A percentile compares a stretch with the other conserved stretches of the same genome.
Conservation (phyloP, 2,113 vertebrate genomes). For the Corythornis vintsioides region DNA sequence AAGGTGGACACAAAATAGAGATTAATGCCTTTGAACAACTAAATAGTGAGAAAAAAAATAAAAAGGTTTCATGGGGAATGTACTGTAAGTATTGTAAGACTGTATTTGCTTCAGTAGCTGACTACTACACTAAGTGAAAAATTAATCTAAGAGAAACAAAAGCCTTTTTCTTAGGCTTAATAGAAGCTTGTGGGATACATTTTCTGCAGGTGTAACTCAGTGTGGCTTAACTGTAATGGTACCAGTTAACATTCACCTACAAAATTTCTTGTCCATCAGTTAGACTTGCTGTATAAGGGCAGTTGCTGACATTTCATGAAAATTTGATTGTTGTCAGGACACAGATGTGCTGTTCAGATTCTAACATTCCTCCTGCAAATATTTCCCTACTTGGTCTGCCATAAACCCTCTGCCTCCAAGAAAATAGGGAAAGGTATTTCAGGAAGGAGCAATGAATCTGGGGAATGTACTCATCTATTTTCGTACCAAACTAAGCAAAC, state of each 20-base stretch:
- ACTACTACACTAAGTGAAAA: not conserved
- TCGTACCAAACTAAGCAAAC: not conserved
- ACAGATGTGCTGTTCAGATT: not conserved
- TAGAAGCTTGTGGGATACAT: not conserved
- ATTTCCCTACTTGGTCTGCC: not conserved
- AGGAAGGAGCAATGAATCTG: slow-evolving; percentile 27
- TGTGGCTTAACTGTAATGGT: not conserved
- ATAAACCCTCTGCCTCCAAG: not conserved
- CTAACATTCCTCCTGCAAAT: not conserved
- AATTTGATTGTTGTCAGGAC: not conserved
- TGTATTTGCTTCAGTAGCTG: not conserved
- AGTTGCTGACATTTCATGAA: not conserved
- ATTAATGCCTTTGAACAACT: not conserved
- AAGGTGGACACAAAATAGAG: not conserved
- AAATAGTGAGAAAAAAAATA: not conserved
- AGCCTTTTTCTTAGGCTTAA: not conserved
- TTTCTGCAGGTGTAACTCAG: not conserved
- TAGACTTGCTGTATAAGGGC: not conserved
- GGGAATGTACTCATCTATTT: slow-evolving; percentile 25
- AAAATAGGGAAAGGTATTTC: not conserved
- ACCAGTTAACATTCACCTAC: not conserved
- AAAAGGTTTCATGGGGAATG: not conserved
- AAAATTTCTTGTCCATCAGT: not conserved
- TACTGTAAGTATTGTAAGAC: not conserved
- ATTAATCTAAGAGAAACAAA: not conserved